Evolutionary conservation across 1,140 invertebrate species (phyloP), one percentile per base, ranked within the genome.

Genomic region (Drosophila oshimai): DNA sequence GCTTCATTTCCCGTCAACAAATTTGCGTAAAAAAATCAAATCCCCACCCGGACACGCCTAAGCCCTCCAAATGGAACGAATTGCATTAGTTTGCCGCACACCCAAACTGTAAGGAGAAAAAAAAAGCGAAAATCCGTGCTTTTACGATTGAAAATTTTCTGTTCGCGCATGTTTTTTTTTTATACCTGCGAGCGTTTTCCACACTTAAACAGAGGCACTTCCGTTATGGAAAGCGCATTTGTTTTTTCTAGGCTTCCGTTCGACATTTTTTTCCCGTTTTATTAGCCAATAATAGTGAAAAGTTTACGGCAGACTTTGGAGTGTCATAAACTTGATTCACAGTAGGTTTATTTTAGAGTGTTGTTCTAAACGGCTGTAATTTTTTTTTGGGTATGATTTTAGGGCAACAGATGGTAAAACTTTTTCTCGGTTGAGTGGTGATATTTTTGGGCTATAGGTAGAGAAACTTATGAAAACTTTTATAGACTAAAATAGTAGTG

Each of bases 21-120:
- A 67, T 75, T 75, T 79, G 70, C 64, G 51, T 39, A 51, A n/a
- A 57, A 60, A 53, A 55, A 67, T 65, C 44, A 62, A 74, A 65
- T 37, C 39, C 39, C 45, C 69, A 42, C 33, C 31, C 17, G 28
- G 70, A 44, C 54, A 49, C 36, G 37, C 45, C 26, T 45, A 37
- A 29, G 36, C 18, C 42, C 20, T 41, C 29, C 24, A 10, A 18
- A 18, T 20, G 17, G 15, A 22, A 71, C 65, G 74, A 84, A 86
- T 76, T 75, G 80, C 80, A 79, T 84, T 84, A 75, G 70, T 86
- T 79, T 51, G 42, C 65, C 71, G 44, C 71, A 75, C 61, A 51
- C 74, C 33, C 61, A 22, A 12, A 70, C 37, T 55, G 74, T 70
- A 41, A 37, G 33, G 46, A 57, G 33, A 71, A 24, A 45, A 24